Base-by-base conservation (phyloP, 1,140 invertebrate species). In the Rhopalosiphum maidis region DNA sequence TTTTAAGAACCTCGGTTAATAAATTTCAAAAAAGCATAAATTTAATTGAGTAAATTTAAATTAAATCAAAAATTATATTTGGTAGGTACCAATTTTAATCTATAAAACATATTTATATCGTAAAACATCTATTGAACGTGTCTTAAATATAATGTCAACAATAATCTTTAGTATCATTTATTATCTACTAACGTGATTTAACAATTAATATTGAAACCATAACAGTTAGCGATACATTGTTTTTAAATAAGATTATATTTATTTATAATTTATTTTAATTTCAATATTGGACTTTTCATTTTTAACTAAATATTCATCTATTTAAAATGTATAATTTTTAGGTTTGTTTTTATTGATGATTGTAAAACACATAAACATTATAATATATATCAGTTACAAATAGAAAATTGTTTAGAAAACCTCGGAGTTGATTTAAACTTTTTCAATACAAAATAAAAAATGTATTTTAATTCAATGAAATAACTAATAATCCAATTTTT, bases 101-200 rank as follows among this genome's bases (percentile, higher is more conserved):
- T 87, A 46, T 30, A 30, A 68, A 68, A n/a, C 11, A n/a, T 68
- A 55, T 30, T 48, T 48, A 30, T 51, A 54, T 37, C 55, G 46
- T 46, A 89, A 88, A 89, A 89, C 41, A 89, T 23, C 3, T 37
- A 54, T 25, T 89, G 22, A 55, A 89, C 35, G 35, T 55, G n/a
- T 23, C 21, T 41, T 25, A 89, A 35, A 88, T 88, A 4, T 89
- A 48, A 51, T 35, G n/a, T 55, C 35, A 41, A 55, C 11, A 89
- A 30, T 55, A 37, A 54, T 55, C 22, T 89, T 25, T 55, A 89
- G 23, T 89, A 55, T 89, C 87, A 37, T 89, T 54, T 22, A 89
- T 55, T 48, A 89, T 55, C 48, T 88, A 23, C 7, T 37, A 88
- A 88, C 87, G 48, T 54, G 87, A 88, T 88, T 88, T 51, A 54